Evolutionary conservation across 2,113 vertebrate genomes (phyloP).

Genomic region (Mus spicilegus): DNA sequence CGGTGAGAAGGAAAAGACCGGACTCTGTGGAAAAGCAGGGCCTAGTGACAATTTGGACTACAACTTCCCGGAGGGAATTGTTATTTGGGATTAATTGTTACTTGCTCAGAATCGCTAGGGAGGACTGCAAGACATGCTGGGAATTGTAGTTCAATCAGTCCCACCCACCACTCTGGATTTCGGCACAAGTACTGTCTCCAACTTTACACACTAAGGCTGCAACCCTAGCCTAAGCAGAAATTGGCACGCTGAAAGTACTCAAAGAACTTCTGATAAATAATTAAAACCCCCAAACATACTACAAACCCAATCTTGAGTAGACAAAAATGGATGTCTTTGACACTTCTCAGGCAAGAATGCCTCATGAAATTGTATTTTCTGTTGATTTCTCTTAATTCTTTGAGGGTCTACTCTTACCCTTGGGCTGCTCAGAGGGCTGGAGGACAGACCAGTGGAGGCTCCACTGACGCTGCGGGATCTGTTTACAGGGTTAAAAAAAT

Average conservation of each 20-base stretch:
- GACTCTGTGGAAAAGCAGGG: slow-evolving; percentile 89
- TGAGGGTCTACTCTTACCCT: slow-evolving; percentile 88
- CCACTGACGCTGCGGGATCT: slow-evolving; percentile 96
- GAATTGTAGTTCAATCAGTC: not conserved
- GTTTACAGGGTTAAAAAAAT: slow-evolving; percentile 25
- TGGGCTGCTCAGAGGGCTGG: slow-evolving; percentile 95
- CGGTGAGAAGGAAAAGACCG: slow-evolving; percentile 94
- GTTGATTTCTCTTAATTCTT: not conserved
- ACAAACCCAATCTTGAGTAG: not conserved
- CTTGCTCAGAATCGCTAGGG: fast-evolving
- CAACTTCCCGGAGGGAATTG: slow-evolving; percentile 6
- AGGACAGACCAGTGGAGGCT: slow-evolving; percentile 94
- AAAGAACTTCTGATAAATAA: not conserved
- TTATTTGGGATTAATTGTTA: not conserved
- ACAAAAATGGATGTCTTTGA: not conserved
- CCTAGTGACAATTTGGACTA: slow-evolving; percentile 15
- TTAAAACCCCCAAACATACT: not conserved
- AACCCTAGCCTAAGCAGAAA: not conserved
- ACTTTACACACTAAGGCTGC: not conserved
- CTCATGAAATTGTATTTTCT: not conserved
- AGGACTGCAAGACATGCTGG: slow-evolving; percentile 2
- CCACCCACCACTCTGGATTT: not conserved
- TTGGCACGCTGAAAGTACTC: not conserved
- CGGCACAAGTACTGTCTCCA: too few species aligned
- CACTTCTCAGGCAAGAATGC: not conserved